phyloP scores from a whole-genome alignment of 2,797 vertebrate genomes.

The Agapornis canus region DNA sequence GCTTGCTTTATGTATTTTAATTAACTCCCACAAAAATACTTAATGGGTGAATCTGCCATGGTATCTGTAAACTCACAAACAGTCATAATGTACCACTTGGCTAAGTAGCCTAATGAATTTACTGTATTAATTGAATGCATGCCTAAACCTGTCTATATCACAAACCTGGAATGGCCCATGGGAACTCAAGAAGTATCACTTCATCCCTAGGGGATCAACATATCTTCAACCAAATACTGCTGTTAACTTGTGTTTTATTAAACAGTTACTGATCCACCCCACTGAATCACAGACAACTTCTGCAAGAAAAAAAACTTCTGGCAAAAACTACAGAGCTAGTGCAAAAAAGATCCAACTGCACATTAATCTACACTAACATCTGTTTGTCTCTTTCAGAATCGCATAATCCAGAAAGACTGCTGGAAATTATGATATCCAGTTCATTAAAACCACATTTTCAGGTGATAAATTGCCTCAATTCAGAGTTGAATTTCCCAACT shows the following conservation, averaged over 20 bases:
- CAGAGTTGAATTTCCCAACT: background rate
- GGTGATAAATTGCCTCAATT: constrained; percentile 38
- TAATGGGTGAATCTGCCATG: accelerated
- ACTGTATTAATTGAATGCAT: background rate
- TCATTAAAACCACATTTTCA: constrained; percentile 60
- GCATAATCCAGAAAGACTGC: constrained; percentile 21
- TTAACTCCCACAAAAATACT: background rate
- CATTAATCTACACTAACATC: background rate
- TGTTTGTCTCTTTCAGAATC: background rate
- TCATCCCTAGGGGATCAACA: background rate
- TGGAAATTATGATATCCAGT: constrained; percentile 29
- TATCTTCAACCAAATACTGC: background rate
- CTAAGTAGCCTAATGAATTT: background rate
- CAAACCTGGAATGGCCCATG: background rate
- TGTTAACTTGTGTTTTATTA: background rate
- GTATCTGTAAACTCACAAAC: background rate
- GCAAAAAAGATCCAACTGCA: background rate
- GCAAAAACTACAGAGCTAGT: background rate
- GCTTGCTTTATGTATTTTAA: background rate
- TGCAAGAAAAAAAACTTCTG: background rate
- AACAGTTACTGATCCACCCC: background rate
- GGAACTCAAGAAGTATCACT: background rate
- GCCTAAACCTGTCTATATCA: background rate
- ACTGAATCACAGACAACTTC: background rate
- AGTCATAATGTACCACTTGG: background rate